Base-by-base conservation (phyloP, 2,888 invertebrate species). In the Eupithecia vulgata region DNA sequence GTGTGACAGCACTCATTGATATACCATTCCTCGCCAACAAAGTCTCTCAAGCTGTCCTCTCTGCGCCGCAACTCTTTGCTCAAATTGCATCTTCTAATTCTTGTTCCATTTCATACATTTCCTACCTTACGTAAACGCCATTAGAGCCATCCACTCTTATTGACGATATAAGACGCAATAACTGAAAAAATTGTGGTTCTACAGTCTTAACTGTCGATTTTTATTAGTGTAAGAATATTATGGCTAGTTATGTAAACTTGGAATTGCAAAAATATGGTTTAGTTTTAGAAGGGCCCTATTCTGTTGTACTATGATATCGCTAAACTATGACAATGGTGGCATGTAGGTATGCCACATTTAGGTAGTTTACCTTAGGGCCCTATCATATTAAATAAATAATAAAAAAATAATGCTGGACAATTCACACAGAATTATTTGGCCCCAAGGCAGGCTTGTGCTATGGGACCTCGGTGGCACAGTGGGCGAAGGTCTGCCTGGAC, bases 71-170 rank as follows among this genome's bases (percentile, higher is more conserved):
- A 72, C 21, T 80, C 80, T 78, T 66, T 80, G 80, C 8, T 64
- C 59, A 73, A 48, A 69, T 78, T 79, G 76, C 79, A 79, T 80
- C 79, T 79, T 70, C 74, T 76, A 69, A 77, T 76, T 76, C 75
- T 65, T 70, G 79, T 75, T 80, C 80, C 79, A 79, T 78, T 80
- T 80, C 76, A 68, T 68, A 64, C 74, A 68, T 80, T 80, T 80
- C 79, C 79, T 80, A 75, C 71, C 73, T 80, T 79, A 79, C 80
- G 79, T 80, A 80, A 80, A 74, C 61, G 67, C 70, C 52, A 74
- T 77, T 76, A 77, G 57, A 70, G 25, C 25, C 45, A 68, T 70
- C 72, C 37, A 68, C 65, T 67, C 17, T 66, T 73, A 75, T 75
- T 70, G 70, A 48, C 72, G 62, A 70, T 75, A 45, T 52, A 74